Conservation (phyloP, 2,888 invertebrate genomes). For the Monopis laevigella region DNA sequence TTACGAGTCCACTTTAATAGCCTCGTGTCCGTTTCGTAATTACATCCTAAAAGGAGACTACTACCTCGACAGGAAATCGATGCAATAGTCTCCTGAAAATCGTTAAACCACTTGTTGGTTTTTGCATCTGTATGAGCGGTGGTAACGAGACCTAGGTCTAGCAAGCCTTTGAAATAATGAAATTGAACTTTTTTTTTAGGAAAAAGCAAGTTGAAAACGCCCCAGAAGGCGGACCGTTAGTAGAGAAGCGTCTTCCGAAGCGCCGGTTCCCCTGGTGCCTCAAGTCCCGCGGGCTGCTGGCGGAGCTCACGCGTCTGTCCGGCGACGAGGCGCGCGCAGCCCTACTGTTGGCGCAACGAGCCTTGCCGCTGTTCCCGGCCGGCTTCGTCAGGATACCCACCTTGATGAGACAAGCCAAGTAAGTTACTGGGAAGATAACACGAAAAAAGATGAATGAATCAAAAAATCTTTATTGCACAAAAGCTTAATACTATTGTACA, state of each 20-base stretch:
- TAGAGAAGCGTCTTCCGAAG: conserved; percentile 70
- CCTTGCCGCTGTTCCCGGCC: conserved; percentile 73
- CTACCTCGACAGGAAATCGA: too few relatives aligned
- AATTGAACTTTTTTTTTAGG: conserved; percentile 30
- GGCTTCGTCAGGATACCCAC: conserved; percentile 73
- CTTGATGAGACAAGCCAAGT: conserved; percentile 60
- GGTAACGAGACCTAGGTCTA: too few relatives aligned
- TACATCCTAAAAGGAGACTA: too few relatives aligned
- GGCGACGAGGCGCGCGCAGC: conserved; percentile 35
- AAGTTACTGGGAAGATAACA: conserved; percentile 25
- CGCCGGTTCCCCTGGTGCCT: conserved; percentile 77
- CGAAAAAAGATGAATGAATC: too few relatives aligned
- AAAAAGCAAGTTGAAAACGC: conserved; percentile 33
- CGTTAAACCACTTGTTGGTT: too few relatives aligned
- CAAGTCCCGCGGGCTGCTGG: conserved; percentile 30
- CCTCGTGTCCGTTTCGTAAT: too few relatives aligned
- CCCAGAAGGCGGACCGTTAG: conserved; percentile 57
- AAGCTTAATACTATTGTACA: too few relatives aligned
- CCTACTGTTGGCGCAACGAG: conserved; percentile 63
- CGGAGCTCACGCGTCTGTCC: conserved; percentile 23
- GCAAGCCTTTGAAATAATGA: too few relatives aligned
- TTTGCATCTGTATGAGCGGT: too few relatives aligned
- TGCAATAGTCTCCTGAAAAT: too few relatives aligned
- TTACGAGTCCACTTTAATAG: too few relatives aligned
- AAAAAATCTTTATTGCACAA: too few relatives aligned